A percentile compares a stretch with the other conserved stretches of the same genome.
Conservation (phyloP, 2,113 vertebrate species). For the Hypomesus transpacificus region DNA sequence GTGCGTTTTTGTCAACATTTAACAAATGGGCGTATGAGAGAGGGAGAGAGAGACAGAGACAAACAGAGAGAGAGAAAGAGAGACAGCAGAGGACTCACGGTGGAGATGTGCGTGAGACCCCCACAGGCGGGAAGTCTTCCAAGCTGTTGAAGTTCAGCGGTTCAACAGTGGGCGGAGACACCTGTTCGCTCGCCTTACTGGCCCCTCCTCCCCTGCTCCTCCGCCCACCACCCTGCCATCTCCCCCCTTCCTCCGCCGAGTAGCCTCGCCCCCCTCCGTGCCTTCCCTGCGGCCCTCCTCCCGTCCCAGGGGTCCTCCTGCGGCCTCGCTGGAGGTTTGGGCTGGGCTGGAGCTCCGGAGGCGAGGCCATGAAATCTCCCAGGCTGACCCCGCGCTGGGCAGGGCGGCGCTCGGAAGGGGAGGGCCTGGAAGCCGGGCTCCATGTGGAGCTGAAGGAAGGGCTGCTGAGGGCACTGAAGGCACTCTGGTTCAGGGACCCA, state of each 20-base stretch:
- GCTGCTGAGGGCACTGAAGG: constrained; percentile 69
- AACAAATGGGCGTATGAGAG: too few relatives aligned
- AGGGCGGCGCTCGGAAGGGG: constrained; percentile 67
- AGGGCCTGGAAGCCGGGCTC: constrained; percentile 66
- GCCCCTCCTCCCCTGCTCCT: constrained; percentile 58
- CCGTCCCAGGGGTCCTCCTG: constrained; percentile 62
- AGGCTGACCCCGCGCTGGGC: constrained; percentile 70
- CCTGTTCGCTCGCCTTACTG: constrained; percentile 51
- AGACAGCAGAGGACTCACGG: constrained; percentile 66
- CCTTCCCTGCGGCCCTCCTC: constrained; percentile 36
- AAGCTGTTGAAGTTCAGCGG: constrained; percentile 90
- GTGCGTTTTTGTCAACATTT: too few relatives aligned
- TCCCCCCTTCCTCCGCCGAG: constrained; percentile 68
- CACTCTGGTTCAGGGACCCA: constrained; percentile 46
- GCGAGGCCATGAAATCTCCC: constrained; percentile 76
- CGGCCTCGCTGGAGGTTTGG: constrained; percentile 63
- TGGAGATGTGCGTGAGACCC: constrained; percentile 66
- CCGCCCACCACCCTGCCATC: constrained; percentile 70
- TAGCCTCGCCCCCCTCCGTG: constrained; percentile 63
- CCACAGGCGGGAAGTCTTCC: constrained; percentile 95
- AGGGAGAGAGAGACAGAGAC: not conserved
- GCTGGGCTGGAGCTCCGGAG: constrained; percentile 65
- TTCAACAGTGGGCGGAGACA: constrained; percentile 56
- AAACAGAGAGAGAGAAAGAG: not conserved
- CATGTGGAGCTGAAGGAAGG: constrained; percentile 66